These are phyloP conservation scores for Dasysyrphus albostriatus DNA, from an alignment of 2,888 invertebrate genomes.

Conservation along the genomic window DNA sequence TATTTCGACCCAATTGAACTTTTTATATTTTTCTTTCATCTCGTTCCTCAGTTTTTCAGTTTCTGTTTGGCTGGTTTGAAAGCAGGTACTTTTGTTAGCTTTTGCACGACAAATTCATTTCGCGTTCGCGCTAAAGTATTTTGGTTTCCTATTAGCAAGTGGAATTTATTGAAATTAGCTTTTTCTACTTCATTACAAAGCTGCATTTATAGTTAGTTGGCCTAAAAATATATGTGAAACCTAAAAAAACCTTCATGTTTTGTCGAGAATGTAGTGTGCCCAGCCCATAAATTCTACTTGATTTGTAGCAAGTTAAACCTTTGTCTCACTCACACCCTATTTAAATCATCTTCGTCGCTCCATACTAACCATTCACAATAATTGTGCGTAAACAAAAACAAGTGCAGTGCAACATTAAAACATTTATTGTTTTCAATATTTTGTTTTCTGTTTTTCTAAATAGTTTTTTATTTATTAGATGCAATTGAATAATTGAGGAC, in stretches of 20 bases:
- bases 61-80: slow-evolving; percentile 59
- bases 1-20: slow-evolving; percentile 46
- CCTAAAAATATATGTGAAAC: not conserved
- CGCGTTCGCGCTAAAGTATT: slow-evolving; percentile 63
- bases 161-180: slow-evolving; percentile 10
- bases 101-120: slow-evolving; percentile 38
- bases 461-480: slow-evolving; percentile 38
- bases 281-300: slow-evolving; percentile 48
- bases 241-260: slow-evolving; percentile 4
- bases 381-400: slow-evolving; percentile 74
- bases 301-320: slow-evolving; percentile 28
- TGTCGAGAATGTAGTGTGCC: slow-evolving; percentile 41
- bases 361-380: slow-evolving; percentile 49
- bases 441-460: not conserved
- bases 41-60: slow-evolving; percentile 45
- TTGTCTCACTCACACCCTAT: slow-evolving; percentile 69
- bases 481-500: slow-evolving; percentile 44
- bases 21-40: slow-evolving; percentile 49
- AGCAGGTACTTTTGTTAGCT: not conserved
- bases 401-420: slow-evolving; percentile 62
- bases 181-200: not conserved
- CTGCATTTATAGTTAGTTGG: not conserved
- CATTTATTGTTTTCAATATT: not conserved
- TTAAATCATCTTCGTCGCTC: slow-evolving; percentile 2
- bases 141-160: slow-evolving; percentile 35